A percentile compares a stretch with the other conserved stretches of the same genome.
Evolutionary conservation across 2,797 vertebrate species (phyloP).

Genomic region (Lutjanus campechanus): DNA sequence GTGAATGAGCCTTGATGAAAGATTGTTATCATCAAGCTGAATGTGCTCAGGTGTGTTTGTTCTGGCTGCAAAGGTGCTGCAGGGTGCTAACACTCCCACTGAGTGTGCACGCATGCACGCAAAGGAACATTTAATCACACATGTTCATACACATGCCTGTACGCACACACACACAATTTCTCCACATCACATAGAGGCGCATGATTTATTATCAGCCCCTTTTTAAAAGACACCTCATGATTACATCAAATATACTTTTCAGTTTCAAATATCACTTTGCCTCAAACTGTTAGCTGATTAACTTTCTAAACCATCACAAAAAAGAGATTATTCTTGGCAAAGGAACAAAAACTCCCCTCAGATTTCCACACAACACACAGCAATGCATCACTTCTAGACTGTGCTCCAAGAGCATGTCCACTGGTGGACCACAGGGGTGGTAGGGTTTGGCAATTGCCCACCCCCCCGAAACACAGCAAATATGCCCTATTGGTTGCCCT

Average conservation of each 20-base stretch:
- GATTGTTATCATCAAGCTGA: conserved; percentile 53
- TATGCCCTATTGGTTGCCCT: too few species aligned
- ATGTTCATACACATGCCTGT: not conserved
- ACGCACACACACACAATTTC: not conserved
- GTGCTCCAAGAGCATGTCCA: conserved; percentile 2
- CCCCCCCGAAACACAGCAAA: too few species aligned
- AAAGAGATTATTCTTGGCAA: conserved; percentile 32
- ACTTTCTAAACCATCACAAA: conserved; percentile 25
- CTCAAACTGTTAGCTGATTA: conserved; percentile 22
- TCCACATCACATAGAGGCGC: not conserved
- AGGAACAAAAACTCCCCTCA: not conserved
- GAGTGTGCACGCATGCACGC: conserved; percentile 28
- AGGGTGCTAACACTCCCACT: conserved; percentile 41
- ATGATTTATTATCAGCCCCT: conserved; percentile 34
- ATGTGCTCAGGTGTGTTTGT: conserved; percentile 75
- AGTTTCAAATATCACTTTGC: conserved; percentile 45
- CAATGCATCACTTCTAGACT: conserved; percentile 12
- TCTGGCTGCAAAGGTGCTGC: conserved; percentile 53
- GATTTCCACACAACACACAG: conserved; percentile 13
- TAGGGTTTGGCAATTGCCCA: too few species aligned
- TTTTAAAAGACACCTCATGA: not conserved
- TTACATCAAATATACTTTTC: conserved; percentile 28
- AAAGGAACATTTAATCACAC: conserved; percentile 38
- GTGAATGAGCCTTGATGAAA: conserved; percentile 56
- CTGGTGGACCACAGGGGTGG: too few species aligned